Base-by-base conservation (phyloP, 2,888 invertebrate species). In the Erebia aethiops region DNA sequence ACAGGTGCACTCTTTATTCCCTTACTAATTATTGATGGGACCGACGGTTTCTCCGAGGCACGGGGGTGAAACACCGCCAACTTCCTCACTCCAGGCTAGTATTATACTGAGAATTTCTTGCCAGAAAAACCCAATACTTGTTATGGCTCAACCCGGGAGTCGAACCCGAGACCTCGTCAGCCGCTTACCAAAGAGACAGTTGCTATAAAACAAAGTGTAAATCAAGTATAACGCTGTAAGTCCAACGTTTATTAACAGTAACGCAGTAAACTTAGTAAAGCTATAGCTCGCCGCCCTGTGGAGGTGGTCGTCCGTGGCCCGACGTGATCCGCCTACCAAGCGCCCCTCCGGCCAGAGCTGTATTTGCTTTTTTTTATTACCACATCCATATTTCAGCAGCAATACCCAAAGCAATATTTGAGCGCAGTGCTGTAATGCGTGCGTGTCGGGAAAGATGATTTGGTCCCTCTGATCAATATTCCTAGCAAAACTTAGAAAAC, bases 321-420 rank as follows among this genome's bases (percentile, higher is more conserved):
- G 78, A 91, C 91, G 91, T 91, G 90, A 89, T 84, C 85, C 75
- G 89, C 86, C 87, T 90, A 78, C 80, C 65, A 73, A 70, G 66
- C 77, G 81, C 82, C 86, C 87, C 78, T 82, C 81, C 86, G 87
- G 84, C 84, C 81, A 80, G 78, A 83, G 79, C 82, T 80, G 84
- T 91, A 88, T 91, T 89, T 89, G 87, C 86, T 82, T 88, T 91
- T 87, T 87, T 89, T 90, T 90, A 88, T 89, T 87, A 87, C 85
- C 87, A 78, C 88, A 90, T 90, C 87, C 89, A 91, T 91, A 91
- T 91, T 90, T 90, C 89, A 90, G 88, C 87, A 88, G 85, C 85
- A 87, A 86, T 82, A 84, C 82, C 82, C 85, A 77, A 85, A 87
- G 88, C 87, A 89, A 88, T 89, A 90, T 90, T 89, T 87, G 86